phyloP scores from a whole-genome alignment of 1,140 invertebrate genomes.

The Cephus cinctus region DNA sequence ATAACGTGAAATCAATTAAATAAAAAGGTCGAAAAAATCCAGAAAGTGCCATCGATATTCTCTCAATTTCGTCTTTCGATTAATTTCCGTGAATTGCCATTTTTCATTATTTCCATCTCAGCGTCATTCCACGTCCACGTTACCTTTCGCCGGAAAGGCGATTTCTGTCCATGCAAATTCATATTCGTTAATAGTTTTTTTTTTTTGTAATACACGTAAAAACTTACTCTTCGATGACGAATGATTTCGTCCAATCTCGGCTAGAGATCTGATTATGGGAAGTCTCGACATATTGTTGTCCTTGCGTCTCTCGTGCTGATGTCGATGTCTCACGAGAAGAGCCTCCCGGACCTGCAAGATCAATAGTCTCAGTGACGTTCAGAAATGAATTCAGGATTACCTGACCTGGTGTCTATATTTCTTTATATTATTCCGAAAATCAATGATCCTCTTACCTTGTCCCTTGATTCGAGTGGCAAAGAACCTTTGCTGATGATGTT shows the following conservation, averaged over 20 bases:
- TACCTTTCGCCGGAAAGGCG: too few species aligned
- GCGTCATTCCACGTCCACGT: too few species aligned
- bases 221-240: conserved; percentile 94
- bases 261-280: conserved; percentile 92
- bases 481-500: conserved; percentile 83
- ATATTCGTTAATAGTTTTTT: conserved; percentile 5
- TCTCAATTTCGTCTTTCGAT: neutral
- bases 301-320: conserved; percentile 89
- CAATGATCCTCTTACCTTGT: conserved; percentile 64
- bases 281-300: conserved; percentile 79
- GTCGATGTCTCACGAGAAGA: conserved; percentile 86
- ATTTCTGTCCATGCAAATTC: too few species aligned
- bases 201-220: neutral
- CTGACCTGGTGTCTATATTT: too few species aligned
- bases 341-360: conserved; percentile 72
- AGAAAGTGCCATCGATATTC: neutral
- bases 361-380: too few species aligned
- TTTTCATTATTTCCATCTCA: too few species aligned
- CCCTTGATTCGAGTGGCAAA: conserved; percentile 72
- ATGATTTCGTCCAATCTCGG: conserved; percentile 95
- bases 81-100: too few species aligned
- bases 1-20: conserved; percentile 13
- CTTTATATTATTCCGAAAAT: too few species aligned
- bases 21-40: conserved; percentile 1
- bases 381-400: too few species aligned